Percentiles rank a stretch among this genome's conserved stretches.
These are phyloP conservation scores for Melinaea marsaeus DNA, from an alignment of 2,888 invertebrate genomes.

Conservation along the genomic window DNA sequence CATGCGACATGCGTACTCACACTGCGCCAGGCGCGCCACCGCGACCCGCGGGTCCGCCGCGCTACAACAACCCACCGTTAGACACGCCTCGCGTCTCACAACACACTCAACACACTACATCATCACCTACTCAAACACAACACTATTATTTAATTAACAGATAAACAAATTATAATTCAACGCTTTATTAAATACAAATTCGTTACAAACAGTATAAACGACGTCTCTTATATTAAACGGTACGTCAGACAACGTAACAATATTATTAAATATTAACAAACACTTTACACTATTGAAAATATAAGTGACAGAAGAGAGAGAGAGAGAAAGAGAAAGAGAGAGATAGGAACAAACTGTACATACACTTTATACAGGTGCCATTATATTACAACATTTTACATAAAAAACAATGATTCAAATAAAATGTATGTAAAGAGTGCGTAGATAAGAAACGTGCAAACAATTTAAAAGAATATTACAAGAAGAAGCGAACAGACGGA, in stretches of 20 bases:
- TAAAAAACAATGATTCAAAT: neutral
- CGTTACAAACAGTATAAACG: slow-evolving; percentile 44
- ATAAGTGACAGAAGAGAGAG: neutral
- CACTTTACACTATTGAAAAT: neutral
- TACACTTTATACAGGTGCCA: slow-evolving; percentile 3
- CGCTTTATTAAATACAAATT: slow-evolving; percentile 48
- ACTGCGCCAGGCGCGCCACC: slow-evolving; percentile 91
- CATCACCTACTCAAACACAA: slow-evolving; percentile 8
- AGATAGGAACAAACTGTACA: neutral
- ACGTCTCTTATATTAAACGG: slow-evolving; percentile 41
- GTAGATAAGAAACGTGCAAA: neutral
- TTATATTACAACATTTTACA: neutral
- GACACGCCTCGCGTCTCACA: slow-evolving; percentile 14
- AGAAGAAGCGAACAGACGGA: slow-evolving; percentile 1
- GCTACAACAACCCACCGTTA: slow-evolving; percentile 56
- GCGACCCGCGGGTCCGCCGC: slow-evolving; percentile 88
- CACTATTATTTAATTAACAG: slow-evolving; percentile 26
- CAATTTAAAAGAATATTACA: neutral
- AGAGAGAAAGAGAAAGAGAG: neutral
- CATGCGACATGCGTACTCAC: slow-evolving; percentile 82
- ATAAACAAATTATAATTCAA: slow-evolving; percentile 40
- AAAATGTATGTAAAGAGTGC: neutral
- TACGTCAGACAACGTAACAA: neutral
- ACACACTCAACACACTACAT: neutral
- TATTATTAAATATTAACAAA: too few species aligned